Conservation (phyloP, 2,797 vertebrate genomes). For the Microcaecilia unicolor region DNA sequence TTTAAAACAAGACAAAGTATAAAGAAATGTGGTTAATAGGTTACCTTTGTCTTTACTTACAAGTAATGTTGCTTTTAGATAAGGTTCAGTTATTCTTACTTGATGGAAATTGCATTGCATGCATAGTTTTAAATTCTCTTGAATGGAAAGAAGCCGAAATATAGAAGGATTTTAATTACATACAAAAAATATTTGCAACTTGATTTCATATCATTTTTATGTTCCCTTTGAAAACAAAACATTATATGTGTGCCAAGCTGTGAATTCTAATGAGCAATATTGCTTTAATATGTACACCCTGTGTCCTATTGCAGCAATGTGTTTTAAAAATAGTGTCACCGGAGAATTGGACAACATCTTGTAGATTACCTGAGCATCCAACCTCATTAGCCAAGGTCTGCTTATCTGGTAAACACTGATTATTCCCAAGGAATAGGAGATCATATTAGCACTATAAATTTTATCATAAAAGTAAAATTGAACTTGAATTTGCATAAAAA, state of each 20-base stretch:
- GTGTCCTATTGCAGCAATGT: background rate
- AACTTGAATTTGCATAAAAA: no score
- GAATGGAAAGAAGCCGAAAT: constrained; percentile 1
- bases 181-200: background rate
- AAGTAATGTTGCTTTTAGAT: no score
- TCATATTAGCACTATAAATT: no score
- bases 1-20: no score
- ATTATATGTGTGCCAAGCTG: constrained; percentile 8
- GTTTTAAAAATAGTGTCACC: constrained; percentile 7
- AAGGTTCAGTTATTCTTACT: no score
- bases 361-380: constrained; percentile 12
- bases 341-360: constrained; percentile 8
- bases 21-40: no score
- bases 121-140: background rate
- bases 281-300: constrained; percentile 4
- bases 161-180: constrained; percentile 4
- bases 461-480: no score
- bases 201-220: constrained; percentile 1
- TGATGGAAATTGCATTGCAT: no score
- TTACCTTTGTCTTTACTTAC: no score
- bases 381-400: constrained; percentile 8
- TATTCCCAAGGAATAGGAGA: constrained; percentile 14
- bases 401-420: constrained; percentile 6
- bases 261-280: constrained; percentile 11
- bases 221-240: constrained; percentile 4